phyloP scores from a whole-genome alignment of 2,113 vertebrate species.

The Colistium nudipinnis region DNA sequence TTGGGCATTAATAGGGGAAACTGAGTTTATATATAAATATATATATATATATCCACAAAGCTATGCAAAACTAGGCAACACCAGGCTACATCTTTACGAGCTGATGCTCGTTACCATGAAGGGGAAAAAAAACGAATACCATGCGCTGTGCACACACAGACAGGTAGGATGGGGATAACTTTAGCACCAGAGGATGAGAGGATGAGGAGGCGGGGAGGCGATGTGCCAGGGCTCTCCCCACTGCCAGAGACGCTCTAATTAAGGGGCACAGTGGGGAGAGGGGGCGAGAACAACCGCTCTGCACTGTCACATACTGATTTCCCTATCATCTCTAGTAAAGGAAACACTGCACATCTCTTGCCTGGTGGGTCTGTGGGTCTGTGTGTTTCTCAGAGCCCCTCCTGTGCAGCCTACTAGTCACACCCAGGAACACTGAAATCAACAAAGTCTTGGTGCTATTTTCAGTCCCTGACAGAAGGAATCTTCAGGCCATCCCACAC shows the following conservation, averaged over 20 bases:
- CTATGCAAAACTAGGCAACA: conserved; percentile 17
- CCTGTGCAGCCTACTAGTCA: conserved; percentile 30
- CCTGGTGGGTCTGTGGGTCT: conserved; percentile 33
- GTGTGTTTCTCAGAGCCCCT: conserved; percentile 14
- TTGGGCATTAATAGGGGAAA: conserved; percentile 20
- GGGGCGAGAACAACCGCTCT: conserved; percentile 62
- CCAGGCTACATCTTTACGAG: conserved; percentile 35
- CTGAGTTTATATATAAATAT: conserved; percentile 13
- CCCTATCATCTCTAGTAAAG: conserved; percentile 63
- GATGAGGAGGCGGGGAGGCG: conserved; percentile 43
- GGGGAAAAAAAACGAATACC: conserved; percentile 17
- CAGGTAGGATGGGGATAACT: conserved; percentile 46
- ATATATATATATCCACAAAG: conserved; percentile 31
- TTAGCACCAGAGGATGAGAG: conserved; percentile 49
- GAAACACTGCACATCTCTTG: conserved; percentile 38
- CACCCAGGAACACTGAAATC: conserved; percentile 28
- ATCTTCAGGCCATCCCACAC: conserved; percentile 7
- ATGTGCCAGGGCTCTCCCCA: conserved; percentile 66
- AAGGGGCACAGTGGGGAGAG: conserved; percentile 72
- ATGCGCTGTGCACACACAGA: conserved; percentile 32
- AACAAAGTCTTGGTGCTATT: conserved; percentile 36
- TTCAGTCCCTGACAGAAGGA: conserved; percentile 19
- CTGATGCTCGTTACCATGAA: conserved; percentile 49
- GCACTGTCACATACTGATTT: conserved; percentile 70
- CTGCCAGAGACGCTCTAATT: conserved; percentile 76